Evolutionary conservation across 2,797 vertebrate genomes (phyloP), one percentile per base, ranked within the genome.

Genomic region (Harpagifer antarcticus): DNA sequence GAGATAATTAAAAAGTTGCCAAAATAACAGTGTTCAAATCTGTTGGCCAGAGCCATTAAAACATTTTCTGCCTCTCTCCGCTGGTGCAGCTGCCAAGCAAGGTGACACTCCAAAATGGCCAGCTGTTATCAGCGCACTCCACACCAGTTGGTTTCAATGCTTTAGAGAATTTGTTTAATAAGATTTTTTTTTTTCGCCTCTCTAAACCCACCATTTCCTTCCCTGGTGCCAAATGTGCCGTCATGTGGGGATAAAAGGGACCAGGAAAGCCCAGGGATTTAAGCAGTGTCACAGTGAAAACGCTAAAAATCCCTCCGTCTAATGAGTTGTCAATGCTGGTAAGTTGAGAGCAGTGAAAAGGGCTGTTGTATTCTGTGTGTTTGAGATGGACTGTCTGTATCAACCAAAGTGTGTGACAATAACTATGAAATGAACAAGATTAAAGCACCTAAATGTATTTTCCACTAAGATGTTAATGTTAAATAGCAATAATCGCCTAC

Each of bases 51-150:
- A 88, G 82, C 89, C 81, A 86, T 92, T 88, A 89, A 90, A 90
- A 87, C 75, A 56, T 72, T 81, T 71, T 79, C 73, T 87, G 76
- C 64, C 79, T 83, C 88, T 57, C 70, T 82, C 76, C 7, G 63
- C 76, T 76, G 66, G 66, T 86, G 76, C 88, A 78, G 85, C 88
- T 90, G 91, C 88, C 82, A 90, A 87, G 80, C 72, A 87, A 93
- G 91, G 91, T 92, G 94, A 93, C 92, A 72, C 89, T 93, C 91
- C 82, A 90, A 89, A 91, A 92, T 81, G 90, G 88, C 86, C 92
- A 92, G 92, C 92, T 93, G 93, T 95, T 95, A 95, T 96, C 95
- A 91, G 93, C 74, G 76, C 88, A 84, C 91, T 87, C 91, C 94
- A 95, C 90, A 94, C 93, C 93, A 94, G 91, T 93, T 92, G 92